Percentiles rank a stretch among this genome's conserved stretches.
These are phyloP conservation scores for Dynastes hyllus DNA, from an alignment of 2,888 invertebrate genomes.

Conservation along the genomic window DNA sequence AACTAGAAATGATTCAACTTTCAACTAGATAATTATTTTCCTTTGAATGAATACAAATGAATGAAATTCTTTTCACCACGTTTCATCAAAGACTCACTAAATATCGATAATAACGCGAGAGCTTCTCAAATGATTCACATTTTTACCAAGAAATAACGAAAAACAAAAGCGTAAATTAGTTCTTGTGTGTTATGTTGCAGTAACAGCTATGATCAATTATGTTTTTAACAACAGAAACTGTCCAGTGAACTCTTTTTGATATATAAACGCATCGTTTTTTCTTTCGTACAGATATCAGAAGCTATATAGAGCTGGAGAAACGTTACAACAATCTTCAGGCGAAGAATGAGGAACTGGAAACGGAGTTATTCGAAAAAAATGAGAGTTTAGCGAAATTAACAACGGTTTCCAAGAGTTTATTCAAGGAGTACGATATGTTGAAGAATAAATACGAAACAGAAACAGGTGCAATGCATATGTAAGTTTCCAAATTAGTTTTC, in stretches of 20 bases:
- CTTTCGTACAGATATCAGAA: slow-evolving; percentile 73
- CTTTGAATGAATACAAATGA: background rate
- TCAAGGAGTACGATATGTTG: slow-evolving; percentile 83
- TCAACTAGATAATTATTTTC: too few species aligned
- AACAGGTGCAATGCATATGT: slow-evolving; percentile 82
- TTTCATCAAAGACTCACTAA: background rate
- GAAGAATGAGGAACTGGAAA: slow-evolving; percentile 76
- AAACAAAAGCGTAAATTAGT: too few species aligned
- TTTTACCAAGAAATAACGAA: too few species aligned
- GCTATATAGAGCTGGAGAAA: slow-evolving; percentile 77
- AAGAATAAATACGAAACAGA: slow-evolving; percentile 84
- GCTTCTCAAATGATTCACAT: too few species aligned
- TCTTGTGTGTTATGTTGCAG: too few species aligned
- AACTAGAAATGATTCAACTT: too few species aligned
- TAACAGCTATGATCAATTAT: too few species aligned
- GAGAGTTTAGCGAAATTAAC: slow-evolving; percentile 76
- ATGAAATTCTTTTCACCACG: slow-evolving; percentile 14
- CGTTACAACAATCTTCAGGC: slow-evolving; percentile 76
- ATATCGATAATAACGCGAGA: too few species aligned
- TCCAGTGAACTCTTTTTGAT: too few species aligned
- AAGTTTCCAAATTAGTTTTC: slow-evolving; percentile 58
- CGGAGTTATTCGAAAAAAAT: slow-evolving; percentile 77
- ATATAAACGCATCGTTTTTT: too few species aligned
- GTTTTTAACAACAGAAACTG: too few species aligned
- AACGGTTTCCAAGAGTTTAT: slow-evolving; percentile 81